Evolutionary conservation across 2,113 vertebrate genomes (phyloP).

Genomic region (Chunga burmeisteri): DNA sequence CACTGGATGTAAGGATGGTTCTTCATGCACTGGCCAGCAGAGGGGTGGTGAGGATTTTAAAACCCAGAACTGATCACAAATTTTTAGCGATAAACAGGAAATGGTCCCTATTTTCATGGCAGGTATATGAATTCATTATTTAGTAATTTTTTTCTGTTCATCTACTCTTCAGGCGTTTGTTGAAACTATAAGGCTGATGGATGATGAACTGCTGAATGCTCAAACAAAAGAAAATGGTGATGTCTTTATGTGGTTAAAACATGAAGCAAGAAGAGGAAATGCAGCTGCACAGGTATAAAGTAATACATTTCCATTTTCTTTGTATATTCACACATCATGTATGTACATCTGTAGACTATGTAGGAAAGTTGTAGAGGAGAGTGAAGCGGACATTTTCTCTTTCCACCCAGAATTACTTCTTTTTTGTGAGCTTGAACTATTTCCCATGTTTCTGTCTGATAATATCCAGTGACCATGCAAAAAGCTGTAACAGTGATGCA

Average conservation of each 20-base stretch:
- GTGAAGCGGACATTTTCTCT: background rate
- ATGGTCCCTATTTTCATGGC: background rate
- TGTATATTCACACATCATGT: background rate
- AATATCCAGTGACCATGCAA: background rate
- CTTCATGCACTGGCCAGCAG: background rate
- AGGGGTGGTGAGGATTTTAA: background rate
- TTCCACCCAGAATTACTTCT: background rate
- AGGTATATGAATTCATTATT: background rate
- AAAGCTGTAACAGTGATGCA: background rate
- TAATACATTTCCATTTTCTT: background rate
- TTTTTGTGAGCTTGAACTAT: background rate
- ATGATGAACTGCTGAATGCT: constrained; percentile 76
- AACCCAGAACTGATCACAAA: background rate
- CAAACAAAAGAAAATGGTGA: constrained; percentile 81
- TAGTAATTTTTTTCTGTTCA: background rate
- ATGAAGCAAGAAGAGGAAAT: constrained; percentile 85
- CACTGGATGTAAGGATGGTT: background rate
- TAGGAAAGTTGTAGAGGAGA: background rate
- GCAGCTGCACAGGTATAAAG: constrained; percentile 82
- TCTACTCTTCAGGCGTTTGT: constrained; percentile 72
- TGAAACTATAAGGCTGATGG: constrained; percentile 83
- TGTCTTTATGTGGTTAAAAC: constrained; percentile 84
- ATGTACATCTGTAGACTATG: background rate
- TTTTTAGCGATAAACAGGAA: background rate
- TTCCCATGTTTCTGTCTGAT: background rate